A percentile compares a stretch with the other conserved stretches of the same genome.
Evolutionary conservation across 1,140 invertebrate genomes (phyloP).

Genomic region (Sesamia nonagrioides): DNA sequence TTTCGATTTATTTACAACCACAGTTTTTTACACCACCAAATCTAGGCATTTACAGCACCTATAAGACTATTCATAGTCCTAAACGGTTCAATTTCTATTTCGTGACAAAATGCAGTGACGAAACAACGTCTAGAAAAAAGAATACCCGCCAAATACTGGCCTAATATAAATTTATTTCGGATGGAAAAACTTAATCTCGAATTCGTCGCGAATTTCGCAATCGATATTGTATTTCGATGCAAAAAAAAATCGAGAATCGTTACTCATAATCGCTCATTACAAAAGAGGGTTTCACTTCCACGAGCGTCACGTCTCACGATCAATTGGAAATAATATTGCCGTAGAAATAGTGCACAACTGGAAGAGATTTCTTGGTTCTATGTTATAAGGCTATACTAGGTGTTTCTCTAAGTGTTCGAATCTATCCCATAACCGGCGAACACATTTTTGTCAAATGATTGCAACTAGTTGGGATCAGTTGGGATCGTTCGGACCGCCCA

Average conservation of each 20-base stretch:
- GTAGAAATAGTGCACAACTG: constrained; percentile 54
- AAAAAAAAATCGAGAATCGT: constrained; percentile 66
- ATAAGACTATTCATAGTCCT: constrained; percentile 25
- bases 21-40: constrained; percentile 1
- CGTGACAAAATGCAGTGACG: constrained; percentile 29
- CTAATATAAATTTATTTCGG: constrained; percentile 40
- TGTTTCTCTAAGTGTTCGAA: too few species aligned
- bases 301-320: constrained; percentile 80
- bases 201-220: constrained; percentile 74
- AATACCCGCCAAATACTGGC: constrained; percentile 40
- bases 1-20: constrained; percentile 25
- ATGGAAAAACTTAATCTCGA: constrained; percentile 47
- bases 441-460: too few species aligned
- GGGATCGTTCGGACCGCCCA: too few species aligned
- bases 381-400: too few species aligned
- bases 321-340: constrained; percentile 77
- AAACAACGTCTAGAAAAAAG: constrained; percentile 27
- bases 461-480: too few species aligned
- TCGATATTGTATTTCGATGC: constrained; percentile 60
- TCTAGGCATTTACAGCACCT: constrained; percentile 4
- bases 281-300: constrained; percentile 81
- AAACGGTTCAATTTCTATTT: constrained; percentile 32
- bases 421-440: too few species aligned
- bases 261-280: constrained; percentile 76
- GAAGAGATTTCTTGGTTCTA: constrained; percentile 42